Base-by-base conservation (phyloP, 2,888 invertebrate genomes). In the Chymomyza procnemis region DNA sequence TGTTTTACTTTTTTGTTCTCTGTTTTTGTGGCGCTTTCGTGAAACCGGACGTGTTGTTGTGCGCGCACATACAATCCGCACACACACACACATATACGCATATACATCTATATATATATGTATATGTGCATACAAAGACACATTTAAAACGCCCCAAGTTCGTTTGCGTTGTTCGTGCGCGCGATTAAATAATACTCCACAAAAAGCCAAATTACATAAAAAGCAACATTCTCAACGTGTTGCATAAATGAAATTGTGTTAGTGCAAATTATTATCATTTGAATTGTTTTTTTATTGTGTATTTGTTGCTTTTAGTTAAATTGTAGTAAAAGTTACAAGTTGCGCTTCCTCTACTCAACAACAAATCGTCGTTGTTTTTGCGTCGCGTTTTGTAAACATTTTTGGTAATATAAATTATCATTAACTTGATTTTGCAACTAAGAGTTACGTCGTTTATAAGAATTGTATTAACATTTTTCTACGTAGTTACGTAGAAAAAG, bases 21-120 rank as follows among this genome's bases (percentile, higher is more conserved):
- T 84, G 88, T 87, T 86, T 87, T 79, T 87, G 88, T 85, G 87
- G 85, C 82, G 87, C 85, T 88, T 87, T 83, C 71, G 71, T 71
- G 74, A 75, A 84, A 74, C 75, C 85, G 86, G 78, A 81, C 85
- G 81, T 81, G 65, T 73, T 71, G 70, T 66, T 30, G 80, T 70
- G 75, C 70, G 73, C 79, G 80, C 69, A 60, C 67, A 65, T 56
- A 71, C 67, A 70, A 34, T 68, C 46, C 48, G 52, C 65, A 46
- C 46, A 65, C 61, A 48, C 54, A 56, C 56, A 50, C 62, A 68
- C 48, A 63, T 47, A 65, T 46, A 57, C 61, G 69, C 57, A 67
- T 60, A 76, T 56, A 66, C 41, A 67, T 21, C 66, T 30, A 52
- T 57, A 61, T 18, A 60, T 71, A 64, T 61, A 55, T 47, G 64